Percentiles rank a stretch among this genome's conserved stretches.
Conservation (phyloP, 2,113 vertebrate genomes). For the Pangasianodon gigas region DNA sequence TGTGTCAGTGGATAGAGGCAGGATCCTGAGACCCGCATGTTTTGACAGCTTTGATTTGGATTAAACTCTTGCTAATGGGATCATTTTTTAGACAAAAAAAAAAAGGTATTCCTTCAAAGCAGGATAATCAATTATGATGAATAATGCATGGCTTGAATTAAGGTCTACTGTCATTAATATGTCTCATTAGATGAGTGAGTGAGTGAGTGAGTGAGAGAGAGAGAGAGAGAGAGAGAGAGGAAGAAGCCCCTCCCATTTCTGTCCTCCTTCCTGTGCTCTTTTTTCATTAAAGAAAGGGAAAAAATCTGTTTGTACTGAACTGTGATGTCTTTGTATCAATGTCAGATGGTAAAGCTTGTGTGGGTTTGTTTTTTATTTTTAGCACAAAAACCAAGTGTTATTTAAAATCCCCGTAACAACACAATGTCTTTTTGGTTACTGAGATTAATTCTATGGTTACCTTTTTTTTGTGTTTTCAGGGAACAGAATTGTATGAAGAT, state of each 20-base stretch:
- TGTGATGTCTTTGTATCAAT: constrained; percentile 70
- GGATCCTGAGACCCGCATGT: constrained; percentile 80
- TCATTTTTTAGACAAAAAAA: constrained; percentile 85
- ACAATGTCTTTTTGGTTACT: constrained; percentile 50
- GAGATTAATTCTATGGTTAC: constrained; percentile 52
- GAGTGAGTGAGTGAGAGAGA: constrained; percentile 70
- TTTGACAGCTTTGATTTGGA: constrained; percentile 97
- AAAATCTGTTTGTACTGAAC: constrained; percentile 70
- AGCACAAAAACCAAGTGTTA: too few species aligned
- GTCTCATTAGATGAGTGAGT: constrained; percentile 95
- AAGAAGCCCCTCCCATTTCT: constrained; percentile 49
- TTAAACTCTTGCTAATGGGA: constrained; percentile 92
- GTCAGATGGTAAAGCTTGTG: constrained; percentile 58
- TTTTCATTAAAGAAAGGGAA: constrained; percentile 37
- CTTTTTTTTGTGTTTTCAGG: not conserved
- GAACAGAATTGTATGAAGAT: not conserved
- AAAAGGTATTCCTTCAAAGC: constrained; percentile 85
- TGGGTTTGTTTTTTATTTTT: not conserved
- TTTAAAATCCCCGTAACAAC: not conserved
- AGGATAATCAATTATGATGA: constrained; percentile 98
- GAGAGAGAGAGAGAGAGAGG: constrained; percentile 62
- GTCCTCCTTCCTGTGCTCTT: constrained; percentile 56
- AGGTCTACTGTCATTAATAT: constrained; percentile 98
- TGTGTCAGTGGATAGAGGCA: constrained; percentile 81
- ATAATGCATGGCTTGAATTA: constrained; percentile 95